These are phyloP conservation scores for Trematocara zebra DNA, from an alignment of 2,113 vertebrate species.

Conservation along the genomic window DNA sequence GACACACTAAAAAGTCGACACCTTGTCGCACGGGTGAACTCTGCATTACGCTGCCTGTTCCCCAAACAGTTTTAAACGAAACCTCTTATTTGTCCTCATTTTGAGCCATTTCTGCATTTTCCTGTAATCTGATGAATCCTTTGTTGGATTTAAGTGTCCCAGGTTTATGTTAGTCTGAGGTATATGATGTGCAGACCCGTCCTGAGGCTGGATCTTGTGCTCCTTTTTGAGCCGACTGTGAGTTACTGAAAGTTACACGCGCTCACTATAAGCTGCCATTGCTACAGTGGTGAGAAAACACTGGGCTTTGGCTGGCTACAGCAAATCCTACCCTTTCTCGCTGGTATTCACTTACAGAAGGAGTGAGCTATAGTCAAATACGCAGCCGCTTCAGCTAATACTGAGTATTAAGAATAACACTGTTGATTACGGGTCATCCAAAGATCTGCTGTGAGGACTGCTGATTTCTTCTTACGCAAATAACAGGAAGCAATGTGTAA, in stretches of 20 bases:
- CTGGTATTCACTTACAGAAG: constrained; percentile 24
- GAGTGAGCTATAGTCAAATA: constrained; percentile 40
- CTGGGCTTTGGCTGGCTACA: constrained; percentile 15
- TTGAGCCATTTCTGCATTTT: not conserved
- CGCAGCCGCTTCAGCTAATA: constrained; percentile 48
- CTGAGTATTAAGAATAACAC: constrained; percentile 28
- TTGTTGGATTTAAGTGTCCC: not conserved
- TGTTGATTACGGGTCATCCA: constrained; percentile 18
- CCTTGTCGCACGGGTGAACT: not conserved
- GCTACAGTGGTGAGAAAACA: constrained; percentile 33
- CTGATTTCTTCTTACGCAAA: not conserved
- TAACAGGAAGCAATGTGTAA: not conserved
- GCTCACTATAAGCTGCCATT: not conserved
- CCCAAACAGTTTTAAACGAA: not conserved
- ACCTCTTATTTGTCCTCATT: not conserved
- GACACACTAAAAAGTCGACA: constrained; percentile 13
- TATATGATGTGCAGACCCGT: constrained; percentile 58
- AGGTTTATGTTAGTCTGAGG: constrained; percentile 55
- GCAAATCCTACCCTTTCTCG: constrained; percentile 6
- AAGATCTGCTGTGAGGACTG: constrained; percentile 4
- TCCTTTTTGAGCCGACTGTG: not conserved
- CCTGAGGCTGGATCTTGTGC: constrained; percentile 43
- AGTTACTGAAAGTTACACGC: not conserved
- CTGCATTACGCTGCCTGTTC: not conserved
- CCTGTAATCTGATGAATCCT: not conserved